phyloP scores from a whole-genome alignment of 2,113 vertebrate genomes.

The Siniperca knerii region DNA sequence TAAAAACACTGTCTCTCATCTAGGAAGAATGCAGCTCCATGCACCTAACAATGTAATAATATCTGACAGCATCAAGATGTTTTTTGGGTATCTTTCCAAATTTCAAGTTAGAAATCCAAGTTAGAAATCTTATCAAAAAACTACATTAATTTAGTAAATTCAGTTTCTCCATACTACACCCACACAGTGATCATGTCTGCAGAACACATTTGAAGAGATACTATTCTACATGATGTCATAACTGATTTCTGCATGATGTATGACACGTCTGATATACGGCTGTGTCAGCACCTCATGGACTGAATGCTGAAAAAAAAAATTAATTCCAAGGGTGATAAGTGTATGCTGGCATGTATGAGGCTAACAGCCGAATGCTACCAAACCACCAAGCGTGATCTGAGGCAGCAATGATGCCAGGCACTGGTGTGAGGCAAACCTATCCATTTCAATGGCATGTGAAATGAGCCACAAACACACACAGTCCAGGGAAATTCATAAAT shows the following conservation, averaged over 20 bases:
- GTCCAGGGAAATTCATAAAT: constrained; percentile 58
- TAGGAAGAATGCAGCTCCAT: constrained; percentile 67
- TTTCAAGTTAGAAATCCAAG: constrained; percentile 28
- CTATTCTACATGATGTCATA: constrained; percentile 40
- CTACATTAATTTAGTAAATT: constrained; percentile 17
- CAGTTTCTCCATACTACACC: constrained; percentile 10
- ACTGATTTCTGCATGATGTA: constrained; percentile 21
- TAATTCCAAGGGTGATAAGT: constrained; percentile 50
- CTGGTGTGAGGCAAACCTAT: constrained; percentile 63
- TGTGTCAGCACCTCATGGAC: constrained; percentile 54
- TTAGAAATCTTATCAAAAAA: constrained; percentile 16
- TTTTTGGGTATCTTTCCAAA: constrained; percentile 47
- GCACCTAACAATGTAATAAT: constrained; percentile 62
- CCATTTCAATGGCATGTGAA: constrained; percentile 64
- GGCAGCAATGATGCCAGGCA: constrained; percentile 46
- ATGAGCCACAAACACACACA: constrained; percentile 61
- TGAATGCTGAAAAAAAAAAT: constrained; percentile 25
- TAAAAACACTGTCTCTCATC: constrained; percentile 75
- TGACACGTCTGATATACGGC: constrained; percentile 32
- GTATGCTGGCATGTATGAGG: constrained; percentile 51
- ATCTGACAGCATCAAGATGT: constrained; percentile 67
- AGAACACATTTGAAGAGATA: constrained; percentile 45
- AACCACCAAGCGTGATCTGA: constrained; percentile 66
- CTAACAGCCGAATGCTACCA: constrained; percentile 47
- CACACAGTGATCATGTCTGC: constrained; percentile 31